A percentile compares a stretch with the other conserved stretches of the same genome.
Evolutionary conservation across 2,113 vertebrate species (phyloP).

Genomic region (Lanius ludovicianus): DNA sequence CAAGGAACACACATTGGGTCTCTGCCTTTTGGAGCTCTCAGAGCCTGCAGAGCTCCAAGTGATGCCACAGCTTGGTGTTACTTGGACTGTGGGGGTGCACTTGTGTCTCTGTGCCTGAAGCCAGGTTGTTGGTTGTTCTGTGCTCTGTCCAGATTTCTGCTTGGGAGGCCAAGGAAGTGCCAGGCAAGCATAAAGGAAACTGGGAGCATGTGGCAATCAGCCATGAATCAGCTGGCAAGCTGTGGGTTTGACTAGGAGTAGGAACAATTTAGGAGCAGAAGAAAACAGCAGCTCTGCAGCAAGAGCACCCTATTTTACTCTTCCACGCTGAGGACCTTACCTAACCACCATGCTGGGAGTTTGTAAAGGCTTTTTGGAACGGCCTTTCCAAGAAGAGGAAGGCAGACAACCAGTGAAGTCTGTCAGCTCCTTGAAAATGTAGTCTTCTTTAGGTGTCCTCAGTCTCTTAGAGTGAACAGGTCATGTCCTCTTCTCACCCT

Average conservation of each 20-base stretch:
- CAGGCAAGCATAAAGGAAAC: neutral
- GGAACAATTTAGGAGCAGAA: neutral
- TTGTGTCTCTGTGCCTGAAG: neutral
- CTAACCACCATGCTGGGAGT: neutral
- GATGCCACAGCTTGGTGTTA: fast-evolving
- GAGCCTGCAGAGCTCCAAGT: neutral
- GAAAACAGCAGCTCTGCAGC: neutral
- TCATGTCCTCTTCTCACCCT: neutral
- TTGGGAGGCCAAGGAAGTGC: neutral
- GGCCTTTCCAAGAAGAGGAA: neutral
- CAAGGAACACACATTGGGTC: fast-evolving
- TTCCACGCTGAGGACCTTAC: neutral
- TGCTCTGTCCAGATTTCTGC: neutral
- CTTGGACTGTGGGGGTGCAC: neutral
- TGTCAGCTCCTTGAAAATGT: neutral
- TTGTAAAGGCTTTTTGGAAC: neutral
- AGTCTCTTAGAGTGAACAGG: neutral
- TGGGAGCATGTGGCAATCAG: neutral
- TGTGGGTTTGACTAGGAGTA: neutral
- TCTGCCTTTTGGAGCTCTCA: neutral
- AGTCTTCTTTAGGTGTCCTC: neutral
- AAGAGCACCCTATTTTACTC: neutral
- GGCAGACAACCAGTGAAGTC: neutral
- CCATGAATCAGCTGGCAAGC: neutral
- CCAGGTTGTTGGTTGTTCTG: neutral